Conservation (phyloP, 1,140 invertebrate genomes). For the Papilio polyxenes region DNA sequence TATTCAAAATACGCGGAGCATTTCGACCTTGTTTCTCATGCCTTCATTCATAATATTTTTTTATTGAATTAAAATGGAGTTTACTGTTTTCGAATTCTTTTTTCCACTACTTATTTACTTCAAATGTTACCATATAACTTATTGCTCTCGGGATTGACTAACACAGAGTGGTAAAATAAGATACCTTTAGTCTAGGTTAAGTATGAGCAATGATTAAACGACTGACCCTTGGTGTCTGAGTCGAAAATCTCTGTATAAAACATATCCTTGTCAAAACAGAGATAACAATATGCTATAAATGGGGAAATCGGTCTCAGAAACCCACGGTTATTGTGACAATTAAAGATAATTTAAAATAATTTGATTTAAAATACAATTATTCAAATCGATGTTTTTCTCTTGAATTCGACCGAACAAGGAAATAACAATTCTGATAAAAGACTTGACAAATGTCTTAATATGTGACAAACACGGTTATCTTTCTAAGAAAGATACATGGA, state of each 20-base stretch:
- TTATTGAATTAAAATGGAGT: conserved; percentile 5
- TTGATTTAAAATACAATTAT: not conserved
- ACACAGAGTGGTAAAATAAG: too few relatives aligned
- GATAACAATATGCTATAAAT: too few relatives aligned
- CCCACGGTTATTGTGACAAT: too few relatives aligned
- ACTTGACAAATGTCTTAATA: not conserved
- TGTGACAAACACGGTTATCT: not conserved
- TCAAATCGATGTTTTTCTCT: not conserved
- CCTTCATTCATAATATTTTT: not conserved
- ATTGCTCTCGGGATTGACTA: not conserved
- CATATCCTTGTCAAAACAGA: too few relatives aligned
- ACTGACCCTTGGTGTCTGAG: too few relatives aligned
- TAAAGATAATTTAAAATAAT: too few relatives aligned
- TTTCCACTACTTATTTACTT: not conserved
- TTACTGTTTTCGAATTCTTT: not conserved
- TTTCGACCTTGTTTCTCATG: conserved; percentile 4
- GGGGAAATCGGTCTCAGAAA: too few relatives aligned
- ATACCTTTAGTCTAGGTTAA: too few relatives aligned
- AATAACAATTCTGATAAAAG: not conserved
- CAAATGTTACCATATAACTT: not conserved
- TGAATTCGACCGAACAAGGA: not conserved
- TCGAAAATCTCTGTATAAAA: too few relatives aligned
- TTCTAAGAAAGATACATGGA: not conserved
- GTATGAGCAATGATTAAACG: too few relatives aligned
- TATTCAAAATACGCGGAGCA: not conserved